These are phyloP conservation scores for Phrynosoma platyrhinos DNA, from an alignment of 2,113 vertebrate species.

Conservation along the genomic window DNA sequence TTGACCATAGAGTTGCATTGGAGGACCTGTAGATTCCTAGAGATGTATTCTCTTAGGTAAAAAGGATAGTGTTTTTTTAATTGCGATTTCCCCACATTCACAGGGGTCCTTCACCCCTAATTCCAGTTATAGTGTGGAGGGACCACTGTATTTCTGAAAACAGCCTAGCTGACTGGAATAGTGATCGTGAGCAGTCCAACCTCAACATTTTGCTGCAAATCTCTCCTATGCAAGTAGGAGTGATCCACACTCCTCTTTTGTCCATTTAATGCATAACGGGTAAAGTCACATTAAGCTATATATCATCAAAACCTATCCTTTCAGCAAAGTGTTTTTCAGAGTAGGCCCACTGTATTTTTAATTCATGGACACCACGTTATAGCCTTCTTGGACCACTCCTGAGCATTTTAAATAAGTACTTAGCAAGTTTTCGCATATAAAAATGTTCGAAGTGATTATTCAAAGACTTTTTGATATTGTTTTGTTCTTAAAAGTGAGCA, in stretches of 20 bases:
- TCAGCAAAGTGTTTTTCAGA: conserved; percentile 48
- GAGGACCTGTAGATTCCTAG: too few species aligned
- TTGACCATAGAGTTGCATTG: too few species aligned
- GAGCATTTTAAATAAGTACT: conserved; percentile 66
- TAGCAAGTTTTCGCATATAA: conserved; percentile 65
- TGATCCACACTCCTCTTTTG: background rate
- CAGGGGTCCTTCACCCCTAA: too few species aligned
- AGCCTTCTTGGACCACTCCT: conserved; percentile 37
- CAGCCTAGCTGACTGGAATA: background rate
- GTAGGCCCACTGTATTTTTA: conserved; percentile 60
- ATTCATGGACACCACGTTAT: conserved; percentile 55
- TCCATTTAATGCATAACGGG: background rate
- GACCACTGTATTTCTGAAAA: too few species aligned
- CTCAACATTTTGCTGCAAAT: background rate
- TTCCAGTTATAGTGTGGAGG: too few species aligned
- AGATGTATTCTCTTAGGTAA: too few species aligned
- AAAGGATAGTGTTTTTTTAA: too few species aligned
- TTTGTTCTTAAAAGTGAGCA: conserved; percentile 69
- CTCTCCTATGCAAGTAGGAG: background rate
- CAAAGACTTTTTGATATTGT: conserved; percentile 73
- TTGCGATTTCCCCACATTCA: too few species aligned
- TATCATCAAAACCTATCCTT: conserved; percentile 43
- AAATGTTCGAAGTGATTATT: conserved; percentile 59
- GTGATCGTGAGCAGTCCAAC: background rate
- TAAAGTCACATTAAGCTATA: background rate